A percentile compares a stretch with the other conserved stretches of the same genome.
phyloP scores from a whole-genome alignment of 35 echinoderm and acorn worm genomes.

The Hemicentrotus pulcherrimus region DNA sequence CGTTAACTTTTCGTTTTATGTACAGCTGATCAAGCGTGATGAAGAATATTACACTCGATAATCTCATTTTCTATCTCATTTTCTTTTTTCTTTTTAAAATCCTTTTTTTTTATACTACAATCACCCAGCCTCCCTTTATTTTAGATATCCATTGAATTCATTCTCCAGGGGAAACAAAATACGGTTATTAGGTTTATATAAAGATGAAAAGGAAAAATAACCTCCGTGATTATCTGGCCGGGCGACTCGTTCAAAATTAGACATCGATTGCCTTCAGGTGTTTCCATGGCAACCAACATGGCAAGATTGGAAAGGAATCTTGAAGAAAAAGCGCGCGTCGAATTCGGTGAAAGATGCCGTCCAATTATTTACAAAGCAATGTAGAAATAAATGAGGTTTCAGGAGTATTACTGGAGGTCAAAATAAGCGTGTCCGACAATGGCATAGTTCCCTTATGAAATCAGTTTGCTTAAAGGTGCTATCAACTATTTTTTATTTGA shows the following conservation, averaged over 20 bases:
- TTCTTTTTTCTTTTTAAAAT: too few relatives aligned
- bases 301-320: neutral
- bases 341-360: neutral
- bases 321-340: neutral
- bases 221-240: neutral
- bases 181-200: neutral
- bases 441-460: neutral
- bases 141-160: neutral
- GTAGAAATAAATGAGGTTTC: neutral
- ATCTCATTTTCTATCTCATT: too few relatives aligned
- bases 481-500: too few relatives aligned
- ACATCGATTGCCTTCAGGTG: slow-evolving; percentile 1
- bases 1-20: too few relatives aligned
- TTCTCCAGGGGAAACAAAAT: neutral
- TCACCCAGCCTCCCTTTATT: neutral
- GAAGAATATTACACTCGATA: too few relatives aligned
- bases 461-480: neutral
- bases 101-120: neutral
- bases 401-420: neutral
- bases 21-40: too few relatives aligned
- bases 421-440: neutral
- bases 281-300: neutral
- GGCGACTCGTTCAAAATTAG: neutral
- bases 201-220: neutral
- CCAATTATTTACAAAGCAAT: neutral